phyloP scores from a whole-genome alignment of 2,888 invertebrate genomes.

The Sphaerophoria taeniata region DNA sequence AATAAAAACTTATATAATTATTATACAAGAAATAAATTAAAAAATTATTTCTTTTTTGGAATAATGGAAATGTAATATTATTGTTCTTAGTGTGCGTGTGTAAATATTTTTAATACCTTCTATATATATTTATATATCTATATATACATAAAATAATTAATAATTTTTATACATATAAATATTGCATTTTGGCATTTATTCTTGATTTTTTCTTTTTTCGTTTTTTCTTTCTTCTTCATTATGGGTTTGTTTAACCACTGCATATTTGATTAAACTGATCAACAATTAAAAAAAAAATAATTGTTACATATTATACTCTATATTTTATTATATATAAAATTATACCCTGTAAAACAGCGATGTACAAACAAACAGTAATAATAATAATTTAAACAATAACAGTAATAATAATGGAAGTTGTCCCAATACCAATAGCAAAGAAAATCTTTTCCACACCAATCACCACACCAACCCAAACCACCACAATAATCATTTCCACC shows the following conservation, averaged over 20 bases:
- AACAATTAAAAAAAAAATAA: slow-evolving; percentile 67
- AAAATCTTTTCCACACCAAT: slow-evolving; percentile 78
- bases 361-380: slow-evolving; percentile 83
- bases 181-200: slow-evolving; percentile 83
- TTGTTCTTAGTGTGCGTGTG: slow-evolving; percentile 75
- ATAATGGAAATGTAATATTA: slow-evolving; percentile 70
- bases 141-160: slow-evolving; percentile 74
- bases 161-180: slow-evolving; percentile 78
- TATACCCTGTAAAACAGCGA: slow-evolving; percentile 79
- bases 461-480: slow-evolving; percentile 77
- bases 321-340: slow-evolving; percentile 76
- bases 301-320: slow-evolving; percentile 60
- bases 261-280: slow-evolving; percentile 81
- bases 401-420: slow-evolving; percentile 80
- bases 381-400: slow-evolving; percentile 75
- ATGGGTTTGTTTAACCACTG: slow-evolving; percentile 76
- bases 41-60: slow-evolving; percentile 62
- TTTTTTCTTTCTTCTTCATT: slow-evolving; percentile 83
- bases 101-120: slow-evolving; percentile 74
- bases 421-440: slow-evolving; percentile 81
- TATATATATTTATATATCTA: slow-evolving; percentile 18
- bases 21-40: slow-evolving; percentile 39
- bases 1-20: slow-evolving; percentile 6
- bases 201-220: slow-evolving; percentile 82
- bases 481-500: slow-evolving; percentile 64